These are phyloP conservation scores for Trichogramma pretiosum DNA, from an alignment of 1,140 invertebrate genomes.

Conservation along the genomic window DNA sequence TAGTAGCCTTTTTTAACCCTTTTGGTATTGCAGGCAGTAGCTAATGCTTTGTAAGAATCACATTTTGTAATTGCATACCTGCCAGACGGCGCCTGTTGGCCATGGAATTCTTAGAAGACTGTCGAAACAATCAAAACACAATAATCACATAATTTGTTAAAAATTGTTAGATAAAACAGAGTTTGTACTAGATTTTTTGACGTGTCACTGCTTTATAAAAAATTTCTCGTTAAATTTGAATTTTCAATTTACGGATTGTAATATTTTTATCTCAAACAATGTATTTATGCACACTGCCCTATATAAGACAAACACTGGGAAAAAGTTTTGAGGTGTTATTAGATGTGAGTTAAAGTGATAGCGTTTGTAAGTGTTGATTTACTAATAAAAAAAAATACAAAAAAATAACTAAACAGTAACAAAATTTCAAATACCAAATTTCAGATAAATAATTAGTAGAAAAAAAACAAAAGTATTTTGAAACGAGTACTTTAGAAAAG, in stretches of 20 bases:
- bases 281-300: neutral
- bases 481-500: too few relatives aligned
- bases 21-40: conserved; percentile 14
- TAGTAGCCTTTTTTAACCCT: too few relatives aligned
- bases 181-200: conserved; percentile 20
- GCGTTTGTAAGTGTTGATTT: too few relatives aligned
- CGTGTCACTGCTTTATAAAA: conserved; percentile 17
- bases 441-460: too few relatives aligned
- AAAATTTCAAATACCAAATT: too few relatives aligned
- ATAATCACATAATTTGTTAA: conserved; percentile 31
- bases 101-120: conserved; percentile 41
- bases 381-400: too few relatives aligned
- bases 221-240: conserved; percentile 3
- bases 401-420: too few relatives aligned
- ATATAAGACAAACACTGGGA: conserved; percentile 34
- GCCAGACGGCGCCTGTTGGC: conserved; percentile 40
- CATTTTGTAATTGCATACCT: conserved; percentile 38
- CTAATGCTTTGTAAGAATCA: conserved; percentile 25
- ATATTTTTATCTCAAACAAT: neutral
- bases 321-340: conserved; percentile 18
- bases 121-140: conserved; percentile 39
- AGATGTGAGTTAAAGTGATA: too few relatives aligned
- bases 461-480: too few relatives aligned
- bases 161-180: conserved; percentile 22
- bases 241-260: neutral